phyloP scores from a whole-genome alignment of 2,888 invertebrate genomes.

The Calameuta idolon region DNA sequence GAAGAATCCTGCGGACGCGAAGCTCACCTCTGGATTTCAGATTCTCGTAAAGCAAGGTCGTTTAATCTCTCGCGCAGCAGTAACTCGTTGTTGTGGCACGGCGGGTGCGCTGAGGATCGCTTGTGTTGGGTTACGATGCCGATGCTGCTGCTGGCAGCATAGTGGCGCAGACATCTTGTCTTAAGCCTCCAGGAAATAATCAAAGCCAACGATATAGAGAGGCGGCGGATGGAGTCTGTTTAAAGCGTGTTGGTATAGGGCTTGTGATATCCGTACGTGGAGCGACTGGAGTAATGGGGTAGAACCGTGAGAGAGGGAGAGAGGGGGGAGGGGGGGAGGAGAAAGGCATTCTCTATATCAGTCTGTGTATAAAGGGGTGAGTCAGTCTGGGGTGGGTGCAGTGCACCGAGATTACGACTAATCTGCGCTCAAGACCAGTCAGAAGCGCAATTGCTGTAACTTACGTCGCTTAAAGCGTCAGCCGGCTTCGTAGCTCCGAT shows the following conservation, averaged over 20 bases:
- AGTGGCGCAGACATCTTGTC: slow-evolving; percentile 35
- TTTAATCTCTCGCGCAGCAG: slow-evolving; percentile 37
- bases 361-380: not conserved
- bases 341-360: slow-evolving; percentile 1
- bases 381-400: slow-evolving; percentile 38
- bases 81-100: slow-evolving; percentile 19
- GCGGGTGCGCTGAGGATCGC: not conserved
- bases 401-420: slow-evolving; percentile 54
- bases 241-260: not conserved
- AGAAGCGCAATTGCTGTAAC: slow-evolving; percentile 45
- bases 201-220: slow-evolving; percentile 29
- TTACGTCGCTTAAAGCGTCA: slow-evolving; percentile 51
- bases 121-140: not conserved
- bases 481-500: slow-evolving; percentile 7
- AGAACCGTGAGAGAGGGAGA: not conserved
- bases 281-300: not conserved
- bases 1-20: not conserved
- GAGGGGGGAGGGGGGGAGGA: not conserved
- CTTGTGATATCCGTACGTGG: not conserved
- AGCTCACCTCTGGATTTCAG: slow-evolving; percentile 20
- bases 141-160: not conserved
- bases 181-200: slow-evolving; percentile 41
- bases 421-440: slow-evolving; percentile 48
- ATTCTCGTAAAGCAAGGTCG: slow-evolving; percentile 32
- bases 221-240: not conserved